Base-by-base conservation (phyloP, 2,797 vertebrate genomes). In the Ctenopoma kingsleyae region DNA sequence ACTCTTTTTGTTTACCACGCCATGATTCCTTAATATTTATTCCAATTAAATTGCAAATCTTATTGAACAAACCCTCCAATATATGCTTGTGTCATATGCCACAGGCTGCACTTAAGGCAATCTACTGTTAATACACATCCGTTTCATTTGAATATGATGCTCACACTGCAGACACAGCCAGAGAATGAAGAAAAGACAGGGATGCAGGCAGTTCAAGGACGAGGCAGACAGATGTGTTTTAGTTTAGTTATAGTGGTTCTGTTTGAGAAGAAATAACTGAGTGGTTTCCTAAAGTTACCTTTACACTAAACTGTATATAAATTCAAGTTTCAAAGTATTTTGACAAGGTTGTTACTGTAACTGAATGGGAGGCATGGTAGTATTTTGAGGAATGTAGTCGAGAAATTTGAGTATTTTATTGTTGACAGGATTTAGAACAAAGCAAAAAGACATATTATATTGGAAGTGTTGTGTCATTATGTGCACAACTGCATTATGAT, bases 371-470 rank as follows among this genome's bases (percentile, higher is more conserved):
- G 40, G 23, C 11, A 40, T 3, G 27, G 48, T 1, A 1, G 16
- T 17, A 25, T 44, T 67, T 55, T 49, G 15, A 52, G 17, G 22
- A 47, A 48, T 38, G 6, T 4, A 46, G 36, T 51, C 9, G 4
- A 57, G 53, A 51, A 4, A 36, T 25, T 56, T 44, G 25, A 6
- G 13, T 38, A 40, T 52, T 72, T 62, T 22, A 35, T 56, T 68
- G n/a, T 51, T 41, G 38, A 51, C 20, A 44, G 17, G 27, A 56
- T 44, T 47, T 2, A 16, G 15, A 40, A 40, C 38, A 40, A 23
- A 56, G 20, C 41, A 47, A 30, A 55, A 62, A 38, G 9, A 46
- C 27, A n/a, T 2, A 15, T 32, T 73, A 6, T 48, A 3, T 44
- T 20, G 11, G 13, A 51, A 30, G 19, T 55, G 46, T 5, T 47